Base-by-base conservation (phyloP, 2,797 vertebrate species). In the Neopelma chrysocephalum region DNA sequence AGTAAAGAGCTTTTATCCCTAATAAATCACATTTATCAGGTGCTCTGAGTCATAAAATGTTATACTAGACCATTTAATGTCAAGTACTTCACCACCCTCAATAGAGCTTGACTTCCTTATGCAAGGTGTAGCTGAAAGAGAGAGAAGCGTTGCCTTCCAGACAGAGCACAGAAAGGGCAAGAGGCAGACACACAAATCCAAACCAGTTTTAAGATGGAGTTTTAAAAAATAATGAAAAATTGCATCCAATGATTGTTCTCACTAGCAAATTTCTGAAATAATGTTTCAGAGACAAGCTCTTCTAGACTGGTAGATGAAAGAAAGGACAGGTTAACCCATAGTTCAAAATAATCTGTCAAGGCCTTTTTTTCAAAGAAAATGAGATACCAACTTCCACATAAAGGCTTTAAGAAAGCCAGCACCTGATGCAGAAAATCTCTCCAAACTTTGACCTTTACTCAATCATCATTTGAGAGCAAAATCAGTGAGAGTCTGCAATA, bases 1-100 rank as follows among this genome's bases (percentile, higher is more conserved):
- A 87, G 56, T 68, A 80, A 95, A 95, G 82, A 90, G 91, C 80
- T 91, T 94, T 96, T 94, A 73, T 94, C 40, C 88, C 20, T 23
- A 83, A 72, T 81, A 96, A 91, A 76, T 92, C 22, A 61, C 66
- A 80, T 93, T 92, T 84, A 76, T 93, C 66, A 68, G 70, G 56
- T 88, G 53, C 64, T 87, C 61, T 91, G 90, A 96, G 90, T 93
- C 80, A 93, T 81, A 88, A 94, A 92, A 77, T 82, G 68, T 82
- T 62, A 21, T 38, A 58, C 38, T 68, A 86, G 69, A 48, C 71
- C 65, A 77, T 89, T 87, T 94, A 81, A 88, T 79, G 58, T 86
- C 47, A 91, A 72, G 56, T 82, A 62, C 51, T 93, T 77, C 70
- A 68, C 66, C 36, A 62, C 9, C 23, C 14, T 83, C 66, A 91